These are phyloP conservation scores for Rhyacophila brunnea DNA, from an alignment of 1,140 invertebrate genomes.

Conservation along the genomic window DNA sequence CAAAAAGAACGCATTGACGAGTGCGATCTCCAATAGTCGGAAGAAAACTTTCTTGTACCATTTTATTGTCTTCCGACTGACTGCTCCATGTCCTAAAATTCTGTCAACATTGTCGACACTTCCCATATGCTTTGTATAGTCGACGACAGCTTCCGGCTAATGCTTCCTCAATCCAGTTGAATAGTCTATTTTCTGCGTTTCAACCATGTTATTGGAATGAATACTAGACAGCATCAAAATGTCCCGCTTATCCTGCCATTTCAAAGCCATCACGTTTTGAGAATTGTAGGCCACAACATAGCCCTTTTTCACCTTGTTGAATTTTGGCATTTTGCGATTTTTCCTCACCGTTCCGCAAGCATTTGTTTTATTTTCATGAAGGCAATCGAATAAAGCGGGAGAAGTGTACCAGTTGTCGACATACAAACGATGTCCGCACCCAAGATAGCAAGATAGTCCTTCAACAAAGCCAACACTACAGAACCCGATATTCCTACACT, in stretches of 20 bases:
- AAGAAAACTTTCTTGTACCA: conserved; percentile 2
- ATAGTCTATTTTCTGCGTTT: conserved; percentile 5
- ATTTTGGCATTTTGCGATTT: conserved; percentile 4
- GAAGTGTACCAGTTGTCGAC: conserved; percentile 1
- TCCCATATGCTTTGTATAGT: conserved; percentile 6
- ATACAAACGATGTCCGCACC: conserved; percentile 2
- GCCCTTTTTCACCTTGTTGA: conserved; percentile 2
- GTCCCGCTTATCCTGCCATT: conserved; percentile 14
- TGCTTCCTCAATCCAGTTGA: background rate
- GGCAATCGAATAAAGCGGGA: background rate
- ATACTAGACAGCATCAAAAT: background rate
- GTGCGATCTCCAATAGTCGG: background rate
- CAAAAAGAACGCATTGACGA: background rate
- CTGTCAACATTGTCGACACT: conserved; percentile 1
- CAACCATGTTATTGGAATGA: background rate
- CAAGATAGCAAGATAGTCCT: conserved; percentile 8
- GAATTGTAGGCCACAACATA: background rate
- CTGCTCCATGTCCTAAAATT: no score
- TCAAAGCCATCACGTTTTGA: background rate
- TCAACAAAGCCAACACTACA: conserved; percentile 2
- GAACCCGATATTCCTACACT: background rate
- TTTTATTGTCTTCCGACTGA: background rate
- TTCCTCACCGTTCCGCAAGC: conserved; percentile 9
- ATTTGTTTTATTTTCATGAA: conserved; percentile 8
- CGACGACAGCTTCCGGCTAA: background rate